phyloP scores from a whole-genome alignment of 2,113 vertebrate species.

The Hemiscyllium ocellatum region DNA sequence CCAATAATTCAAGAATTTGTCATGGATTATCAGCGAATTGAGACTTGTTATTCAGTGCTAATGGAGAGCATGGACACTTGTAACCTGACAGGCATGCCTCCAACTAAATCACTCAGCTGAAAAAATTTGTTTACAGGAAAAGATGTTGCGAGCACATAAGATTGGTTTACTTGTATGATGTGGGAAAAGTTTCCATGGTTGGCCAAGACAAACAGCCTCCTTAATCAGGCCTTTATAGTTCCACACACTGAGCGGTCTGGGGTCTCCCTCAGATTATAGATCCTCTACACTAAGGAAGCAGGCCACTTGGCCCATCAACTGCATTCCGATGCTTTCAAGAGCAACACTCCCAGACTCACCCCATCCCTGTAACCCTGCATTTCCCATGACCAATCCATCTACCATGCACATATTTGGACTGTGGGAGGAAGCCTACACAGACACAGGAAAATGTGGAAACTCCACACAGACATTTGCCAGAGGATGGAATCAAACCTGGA shows the following conservation, averaged over 20 bases:
- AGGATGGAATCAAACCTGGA: too few relatives aligned
- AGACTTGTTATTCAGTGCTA: background rate
- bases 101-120: background rate
- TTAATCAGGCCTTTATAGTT: background rate
- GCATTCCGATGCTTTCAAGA: too few relatives aligned
- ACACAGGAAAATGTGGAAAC: too few relatives aligned
- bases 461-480: too few relatives aligned
- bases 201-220: background rate
- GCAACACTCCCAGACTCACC: too few relatives aligned
- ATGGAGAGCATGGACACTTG: background rate
- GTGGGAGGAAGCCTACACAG: too few relatives aligned
- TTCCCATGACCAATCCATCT: too few relatives aligned
- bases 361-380: too few relatives aligned
- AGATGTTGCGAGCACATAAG: background rate
- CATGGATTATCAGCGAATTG: background rate
- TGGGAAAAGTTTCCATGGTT: background rate
- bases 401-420: too few relatives aligned
- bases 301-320: too few relatives aligned
- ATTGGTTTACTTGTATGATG: background rate
- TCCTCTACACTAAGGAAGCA: too few relatives aligned
- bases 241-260: background rate
- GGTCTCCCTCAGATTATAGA: too few relatives aligned
- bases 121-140: background rate
- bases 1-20: constrained; percentile 1
- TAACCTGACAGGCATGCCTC: background rate